A percentile compares a stretch with the other conserved stretches of the same genome.
phyloP scores from a whole-genome alignment of 2,113 vertebrate genomes.

The Hippopotamus amphibius region DNA sequence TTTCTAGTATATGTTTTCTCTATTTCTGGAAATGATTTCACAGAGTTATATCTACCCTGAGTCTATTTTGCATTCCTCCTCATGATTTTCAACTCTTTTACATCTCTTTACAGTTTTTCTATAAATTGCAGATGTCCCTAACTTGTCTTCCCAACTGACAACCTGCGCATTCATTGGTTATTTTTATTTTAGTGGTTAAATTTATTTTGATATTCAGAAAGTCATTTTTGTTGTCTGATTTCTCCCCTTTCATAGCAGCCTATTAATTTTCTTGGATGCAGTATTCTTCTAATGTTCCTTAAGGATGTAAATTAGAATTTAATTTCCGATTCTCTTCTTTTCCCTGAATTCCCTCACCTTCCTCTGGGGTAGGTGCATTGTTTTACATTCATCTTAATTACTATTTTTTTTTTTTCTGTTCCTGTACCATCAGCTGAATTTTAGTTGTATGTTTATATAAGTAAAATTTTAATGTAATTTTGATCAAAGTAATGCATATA shows the following conservation, averaged over 20 bases:
- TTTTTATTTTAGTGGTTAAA: not conserved
- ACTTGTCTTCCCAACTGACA: not conserved
- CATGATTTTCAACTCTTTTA: not conserved
- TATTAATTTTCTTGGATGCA: not conserved
- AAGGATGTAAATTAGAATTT: not conserved
- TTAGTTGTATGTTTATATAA: not conserved
- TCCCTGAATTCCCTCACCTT: not conserved
- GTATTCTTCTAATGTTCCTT: not conserved
- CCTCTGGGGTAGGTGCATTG: not conserved
- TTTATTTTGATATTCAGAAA: not conserved
- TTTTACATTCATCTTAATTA: not conserved
- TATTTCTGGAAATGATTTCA: not conserved
- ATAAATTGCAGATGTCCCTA: not conserved
- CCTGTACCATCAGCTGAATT: not conserved
- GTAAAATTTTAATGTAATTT: not conserved
- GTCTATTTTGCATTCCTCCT: not conserved
- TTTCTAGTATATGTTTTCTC: not conserved
- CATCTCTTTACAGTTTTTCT: not conserved
- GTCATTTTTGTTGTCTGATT: not conserved
- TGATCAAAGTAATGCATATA: not conserved
- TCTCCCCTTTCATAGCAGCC: not conserved
- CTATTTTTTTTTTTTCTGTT: not conserved
- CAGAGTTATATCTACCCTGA: not conserved
- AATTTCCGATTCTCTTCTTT: not conserved
- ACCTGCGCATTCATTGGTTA: not conserved